Conservation (phyloP, 2,797 vertebrate genomes). For the Perodicticus potto region DNA sequence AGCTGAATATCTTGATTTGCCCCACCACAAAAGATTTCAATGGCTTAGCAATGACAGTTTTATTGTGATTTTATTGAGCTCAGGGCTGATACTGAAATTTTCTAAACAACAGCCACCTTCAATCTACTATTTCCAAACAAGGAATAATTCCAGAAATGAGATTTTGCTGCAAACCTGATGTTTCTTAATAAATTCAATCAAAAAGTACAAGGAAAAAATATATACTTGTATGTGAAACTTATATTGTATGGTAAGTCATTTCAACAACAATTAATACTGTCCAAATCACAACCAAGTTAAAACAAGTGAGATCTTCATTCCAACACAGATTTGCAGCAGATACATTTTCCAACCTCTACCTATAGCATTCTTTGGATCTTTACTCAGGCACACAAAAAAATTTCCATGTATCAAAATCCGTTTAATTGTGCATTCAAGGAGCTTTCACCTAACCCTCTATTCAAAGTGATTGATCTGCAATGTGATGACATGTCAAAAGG, state of each 20-base stretch:
- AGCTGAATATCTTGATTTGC: not conserved
- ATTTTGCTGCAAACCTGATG: not conserved
- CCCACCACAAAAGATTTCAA: not conserved
- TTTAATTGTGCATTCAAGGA: not conserved
- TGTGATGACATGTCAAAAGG: conserved; percentile 12
- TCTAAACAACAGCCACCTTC: not conserved
- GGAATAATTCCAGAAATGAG: conserved; percentile 20
- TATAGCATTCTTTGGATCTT: not conserved
- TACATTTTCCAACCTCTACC: conserved; percentile 25
- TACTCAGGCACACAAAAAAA: not conserved
- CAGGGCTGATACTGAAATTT: not conserved
- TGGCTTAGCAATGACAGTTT: not conserved
- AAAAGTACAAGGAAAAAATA: conserved; percentile 9
- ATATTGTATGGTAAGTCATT: not conserved
- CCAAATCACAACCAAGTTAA: conserved; percentile 39
- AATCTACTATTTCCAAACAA: not conserved
- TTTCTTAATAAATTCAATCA: not conserved
- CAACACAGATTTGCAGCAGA: not conserved
- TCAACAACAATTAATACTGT: not conserved
- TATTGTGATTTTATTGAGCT: not conserved
- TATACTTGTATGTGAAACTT: not conserved
- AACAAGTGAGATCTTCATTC: conserved; percentile 45
- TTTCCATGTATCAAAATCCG: not conserved
- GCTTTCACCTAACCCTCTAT: not conserved
- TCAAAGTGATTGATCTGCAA: not conserved